Evolutionary conservation across 2,113 vertebrate genomes (phyloP).

Genomic region (Hypocryptadius cinnamomeus): DNA sequence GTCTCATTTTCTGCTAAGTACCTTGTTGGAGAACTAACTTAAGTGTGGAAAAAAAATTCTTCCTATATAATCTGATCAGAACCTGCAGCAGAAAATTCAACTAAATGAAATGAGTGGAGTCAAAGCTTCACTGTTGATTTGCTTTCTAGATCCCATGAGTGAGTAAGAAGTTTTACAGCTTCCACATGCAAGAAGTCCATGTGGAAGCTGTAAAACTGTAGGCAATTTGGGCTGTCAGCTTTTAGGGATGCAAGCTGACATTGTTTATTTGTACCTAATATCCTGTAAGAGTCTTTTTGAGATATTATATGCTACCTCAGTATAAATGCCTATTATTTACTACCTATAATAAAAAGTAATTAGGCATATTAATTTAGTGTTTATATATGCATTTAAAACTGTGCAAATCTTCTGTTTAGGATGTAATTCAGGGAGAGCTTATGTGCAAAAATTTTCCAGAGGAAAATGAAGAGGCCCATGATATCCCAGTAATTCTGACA

Average conservation of each 20-base stretch:
- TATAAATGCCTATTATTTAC: not conserved
- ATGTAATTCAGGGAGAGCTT: not conserved
- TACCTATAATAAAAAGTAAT: not conserved
- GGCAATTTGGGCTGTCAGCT: not conserved
- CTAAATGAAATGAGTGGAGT: not conserved
- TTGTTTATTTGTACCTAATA: not conserved
- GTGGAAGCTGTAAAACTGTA: not conserved
- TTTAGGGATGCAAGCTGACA: not conserved
- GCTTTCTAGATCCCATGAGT: not conserved
- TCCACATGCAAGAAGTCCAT: not conserved
- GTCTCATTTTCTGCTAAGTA: not conserved
- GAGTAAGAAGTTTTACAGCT: not conserved
- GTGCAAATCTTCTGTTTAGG: not conserved
- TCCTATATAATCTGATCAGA: not conserved
- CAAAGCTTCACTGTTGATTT: not conserved
- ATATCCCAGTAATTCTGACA: fast-evolving
- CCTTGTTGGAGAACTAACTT: not conserved
- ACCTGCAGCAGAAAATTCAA: not conserved
- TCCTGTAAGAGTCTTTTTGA: not conserved
- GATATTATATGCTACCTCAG: not conserved
- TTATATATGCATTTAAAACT: not conserved
- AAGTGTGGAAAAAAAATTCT: not conserved
- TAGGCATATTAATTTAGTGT: not conserved
- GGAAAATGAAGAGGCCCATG: not conserved
- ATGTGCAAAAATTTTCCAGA: not conserved